Conservation (phyloP, 2,888 invertebrate genomes). For the Macrosiphum euphorbiae region DNA sequence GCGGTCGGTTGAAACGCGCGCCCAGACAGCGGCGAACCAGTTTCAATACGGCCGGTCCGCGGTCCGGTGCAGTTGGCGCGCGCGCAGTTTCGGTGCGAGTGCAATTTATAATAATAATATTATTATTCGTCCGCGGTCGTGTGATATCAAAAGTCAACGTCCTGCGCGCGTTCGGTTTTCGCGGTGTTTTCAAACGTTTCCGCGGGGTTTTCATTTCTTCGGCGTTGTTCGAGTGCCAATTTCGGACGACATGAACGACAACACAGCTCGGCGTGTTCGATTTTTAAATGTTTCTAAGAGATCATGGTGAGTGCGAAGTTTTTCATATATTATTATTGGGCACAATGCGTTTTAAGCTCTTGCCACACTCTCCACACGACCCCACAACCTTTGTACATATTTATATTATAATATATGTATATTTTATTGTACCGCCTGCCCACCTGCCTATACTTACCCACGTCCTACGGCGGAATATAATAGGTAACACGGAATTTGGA, state of each 20-base stretch:
- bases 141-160: too few species aligned
- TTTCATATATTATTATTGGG: not conserved
- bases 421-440: not conserved
- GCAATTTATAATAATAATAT: not conserved
- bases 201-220: not conserved
- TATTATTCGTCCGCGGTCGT: not conserved
- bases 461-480: not conserved
- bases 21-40: slow-evolving; percentile 40
- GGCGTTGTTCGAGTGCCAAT: not conserved
- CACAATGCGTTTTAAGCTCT: not conserved
- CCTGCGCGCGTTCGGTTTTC: not conserved
- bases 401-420: not conserved
- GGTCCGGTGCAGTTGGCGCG: slow-evolving; percentile 48
- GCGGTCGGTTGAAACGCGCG: slow-evolving; percentile 6
- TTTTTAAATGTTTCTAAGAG: slow-evolving; percentile 27
- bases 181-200: not conserved
- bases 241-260: not conserved
- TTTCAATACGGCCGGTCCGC: slow-evolving; percentile 62
- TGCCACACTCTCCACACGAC: not conserved
- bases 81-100: slow-evolving; percentile 37
- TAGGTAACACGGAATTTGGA: not conserved
- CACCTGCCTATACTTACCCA: not conserved
- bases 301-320: slow-evolving; percentile 40
- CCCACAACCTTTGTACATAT: not conserved
- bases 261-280: not conserved